Evolutionary conservation across 2,113 vertebrate genomes (phyloP).

Genomic region (Synchiropus splendidus): DNA sequence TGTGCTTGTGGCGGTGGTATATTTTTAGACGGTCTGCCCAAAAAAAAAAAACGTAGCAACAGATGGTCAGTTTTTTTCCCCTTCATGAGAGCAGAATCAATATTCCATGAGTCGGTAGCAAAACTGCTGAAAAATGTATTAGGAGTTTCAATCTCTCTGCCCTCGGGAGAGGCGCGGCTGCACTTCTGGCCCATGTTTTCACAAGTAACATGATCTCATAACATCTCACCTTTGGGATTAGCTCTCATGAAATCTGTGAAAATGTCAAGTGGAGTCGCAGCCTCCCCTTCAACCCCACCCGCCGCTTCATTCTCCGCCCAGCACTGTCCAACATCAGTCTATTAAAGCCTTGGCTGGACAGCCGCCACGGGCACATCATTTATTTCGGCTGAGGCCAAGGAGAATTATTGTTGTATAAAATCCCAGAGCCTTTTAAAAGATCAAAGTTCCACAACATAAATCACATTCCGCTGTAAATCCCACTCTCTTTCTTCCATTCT

Average conservation of each 20-base stretch:
- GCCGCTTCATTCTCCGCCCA: too few relatives aligned
- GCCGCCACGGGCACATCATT: conserved; percentile 55
- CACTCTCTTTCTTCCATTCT: conserved; percentile 14
- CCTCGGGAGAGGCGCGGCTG: neutral
- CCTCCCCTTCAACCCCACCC: neutral
- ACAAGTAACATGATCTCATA: conserved; percentile 20
- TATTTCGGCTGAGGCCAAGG: conserved; percentile 53
- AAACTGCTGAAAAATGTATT: conserved; percentile 5
- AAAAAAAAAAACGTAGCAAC: too few relatives aligned
- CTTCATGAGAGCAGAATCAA: neutral
- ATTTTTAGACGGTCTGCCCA: too few relatives aligned
- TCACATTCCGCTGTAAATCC: conserved; percentile 54
- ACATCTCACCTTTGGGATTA: conserved; percentile 5
- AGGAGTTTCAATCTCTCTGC: neutral
- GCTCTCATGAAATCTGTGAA: conserved; percentile 1
- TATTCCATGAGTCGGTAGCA: neutral
- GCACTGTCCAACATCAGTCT: conserved; percentile 25
- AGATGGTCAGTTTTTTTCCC: too few relatives aligned
- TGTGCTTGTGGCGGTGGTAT: too few relatives aligned
- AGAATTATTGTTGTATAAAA: conserved; percentile 68
- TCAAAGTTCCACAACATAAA: conserved; percentile 66
- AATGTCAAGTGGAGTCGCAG: conserved; percentile 2
- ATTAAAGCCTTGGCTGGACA: conserved; percentile 46
- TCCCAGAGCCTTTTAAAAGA: conserved; percentile 64
- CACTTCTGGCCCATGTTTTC: conserved; percentile 12